phyloP scores from a whole-genome alignment of 2,113 vertebrate genomes.

The Ariopsis seemanni region DNA sequence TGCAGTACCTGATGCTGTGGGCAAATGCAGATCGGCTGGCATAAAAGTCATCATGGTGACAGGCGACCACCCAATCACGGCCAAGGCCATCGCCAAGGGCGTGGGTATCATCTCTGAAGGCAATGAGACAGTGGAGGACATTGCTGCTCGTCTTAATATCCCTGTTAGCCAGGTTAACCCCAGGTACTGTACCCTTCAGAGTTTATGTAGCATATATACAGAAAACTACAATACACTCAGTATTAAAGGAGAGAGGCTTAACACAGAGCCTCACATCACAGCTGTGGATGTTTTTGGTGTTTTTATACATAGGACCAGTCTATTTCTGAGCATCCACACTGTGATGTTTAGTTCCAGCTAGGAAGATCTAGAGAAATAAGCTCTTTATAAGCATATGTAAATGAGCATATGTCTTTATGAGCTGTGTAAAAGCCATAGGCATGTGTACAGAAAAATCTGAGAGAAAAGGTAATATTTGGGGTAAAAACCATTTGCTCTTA shows the following conservation, averaged over 20 bases:
- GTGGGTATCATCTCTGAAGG: constrained; percentile 93
- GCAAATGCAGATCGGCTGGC: constrained; percentile 87
- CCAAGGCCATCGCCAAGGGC: constrained; percentile 91
- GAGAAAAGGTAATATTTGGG: no score
- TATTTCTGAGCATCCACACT: neutral
- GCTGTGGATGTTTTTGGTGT: neutral
- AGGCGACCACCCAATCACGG: constrained; percentile 89
- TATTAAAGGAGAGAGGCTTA: neutral
- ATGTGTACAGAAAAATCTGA: no score
- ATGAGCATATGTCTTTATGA: no score
- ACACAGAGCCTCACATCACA: neutral
- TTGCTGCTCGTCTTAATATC: constrained; percentile 88
- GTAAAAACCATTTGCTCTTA: no score
- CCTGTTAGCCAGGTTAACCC: constrained; percentile 89
- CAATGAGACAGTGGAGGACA: constrained; percentile 90
- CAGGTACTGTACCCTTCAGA: constrained; percentile 66
- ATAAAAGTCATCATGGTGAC: constrained; percentile 96
- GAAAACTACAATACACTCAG: neutral
- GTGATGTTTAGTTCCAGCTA: neutral
- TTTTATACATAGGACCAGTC: neutral
- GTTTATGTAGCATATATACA: neutral
- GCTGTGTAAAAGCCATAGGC: no score
- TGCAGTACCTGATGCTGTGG: constrained; percentile 86
- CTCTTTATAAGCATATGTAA: no score
- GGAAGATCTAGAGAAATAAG: neutral